phyloP scores from a whole-genome alignment of 2,888 invertebrate genomes.

The Drepana falcataria region DNA sequence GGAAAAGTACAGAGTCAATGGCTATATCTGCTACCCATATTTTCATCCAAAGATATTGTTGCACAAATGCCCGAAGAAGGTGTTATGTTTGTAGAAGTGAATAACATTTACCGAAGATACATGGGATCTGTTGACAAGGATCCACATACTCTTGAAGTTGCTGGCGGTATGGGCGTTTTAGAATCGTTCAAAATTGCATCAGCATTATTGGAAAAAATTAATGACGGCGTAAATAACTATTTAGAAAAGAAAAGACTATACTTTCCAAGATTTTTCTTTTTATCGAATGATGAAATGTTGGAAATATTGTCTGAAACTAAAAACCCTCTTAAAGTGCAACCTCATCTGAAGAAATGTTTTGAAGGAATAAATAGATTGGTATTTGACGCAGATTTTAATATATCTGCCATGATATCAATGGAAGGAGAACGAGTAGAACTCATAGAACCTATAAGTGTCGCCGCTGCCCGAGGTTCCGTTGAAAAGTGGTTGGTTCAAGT shows the following conservation, averaged over 20 bases:
- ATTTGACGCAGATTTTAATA: constrained; percentile 85
- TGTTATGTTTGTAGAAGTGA: constrained; percentile 86
- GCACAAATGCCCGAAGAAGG: constrained; percentile 93
- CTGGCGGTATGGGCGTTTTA: constrained; percentile 82
- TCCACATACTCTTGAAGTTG: constrained; percentile 82
- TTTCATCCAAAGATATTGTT: constrained; percentile 91
- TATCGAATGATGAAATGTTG: constrained; percentile 94
- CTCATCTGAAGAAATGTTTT: constrained; percentile 92
- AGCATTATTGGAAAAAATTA: constrained; percentile 86
- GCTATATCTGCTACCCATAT: constrained; percentile 92
- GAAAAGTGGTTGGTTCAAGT: constrained; percentile 92
- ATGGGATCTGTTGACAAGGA: constrained; percentile 82
- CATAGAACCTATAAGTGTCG: constrained; percentile 80
- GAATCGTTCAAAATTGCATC: constrained; percentile 85
- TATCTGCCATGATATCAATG: constrained; percentile 87
- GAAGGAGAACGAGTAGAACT: constrained; percentile 85
- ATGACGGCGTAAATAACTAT: constrained; percentile 89
- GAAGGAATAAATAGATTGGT: constrained; percentile 88
- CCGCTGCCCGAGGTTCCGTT: constrained; percentile 88
- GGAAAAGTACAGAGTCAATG: constrained; percentile 91
- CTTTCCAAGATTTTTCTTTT: constrained; percentile 93
- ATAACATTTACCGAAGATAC: constrained; percentile 82
- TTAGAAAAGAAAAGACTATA: constrained; percentile 90
- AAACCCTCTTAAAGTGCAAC: constrained; percentile 90
- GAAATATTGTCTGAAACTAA: constrained; percentile 94